phyloP scores from a whole-genome alignment of 2,888 invertebrate species.

The Drosophila birchii region DNA sequence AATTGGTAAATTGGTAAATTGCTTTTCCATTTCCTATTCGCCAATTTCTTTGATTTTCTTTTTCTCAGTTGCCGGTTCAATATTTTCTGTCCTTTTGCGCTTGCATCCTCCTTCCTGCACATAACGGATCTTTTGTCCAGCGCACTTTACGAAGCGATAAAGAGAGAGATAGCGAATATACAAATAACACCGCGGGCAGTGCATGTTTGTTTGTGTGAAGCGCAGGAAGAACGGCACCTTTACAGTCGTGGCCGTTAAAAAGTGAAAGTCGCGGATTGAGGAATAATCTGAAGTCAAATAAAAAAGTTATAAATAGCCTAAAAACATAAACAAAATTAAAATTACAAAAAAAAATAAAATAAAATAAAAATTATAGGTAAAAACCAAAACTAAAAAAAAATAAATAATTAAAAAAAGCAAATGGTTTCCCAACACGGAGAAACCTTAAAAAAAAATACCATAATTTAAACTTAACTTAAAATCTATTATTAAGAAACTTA shows the following conservation, averaged over 20 bases:
- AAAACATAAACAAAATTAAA: constrained; percentile 8
- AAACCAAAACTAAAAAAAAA: constrained; percentile 27
- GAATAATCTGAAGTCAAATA: constrained; percentile 50
- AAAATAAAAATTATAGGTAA: constrained; percentile 18
- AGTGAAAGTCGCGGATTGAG: constrained; percentile 27
- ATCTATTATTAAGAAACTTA: constrained; percentile 18
- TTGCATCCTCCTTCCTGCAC: constrained; percentile 25
- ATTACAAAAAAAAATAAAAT: constrained; percentile 2
- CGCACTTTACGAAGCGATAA: constrained; percentile 25
- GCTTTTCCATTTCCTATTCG: too few relatives aligned
- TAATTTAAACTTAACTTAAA: constrained; percentile 48
- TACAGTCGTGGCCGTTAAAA: constrained; percentile 30
- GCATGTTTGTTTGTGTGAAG: constrained; percentile 28
- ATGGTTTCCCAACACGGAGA: constrained; percentile 41
- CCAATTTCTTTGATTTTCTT: constrained; percentile 16
- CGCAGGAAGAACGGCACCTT: constrained; percentile 36
- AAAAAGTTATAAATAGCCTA: constrained; percentile 22
- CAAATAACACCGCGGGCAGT: constrained; percentile 3
- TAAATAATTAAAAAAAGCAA: constrained; percentile 24
- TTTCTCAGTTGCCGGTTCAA: constrained; percentile 24
- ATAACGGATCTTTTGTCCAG: constrained; percentile 55
- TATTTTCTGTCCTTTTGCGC: constrained; percentile 25
- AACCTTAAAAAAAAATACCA: constrained; percentile 23
- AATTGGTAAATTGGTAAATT: too few relatives aligned
- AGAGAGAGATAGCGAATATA: constrained; percentile 9